Conservation (phyloP, 2,113 vertebrate species). For the Muscicapa adusta region DNA sequence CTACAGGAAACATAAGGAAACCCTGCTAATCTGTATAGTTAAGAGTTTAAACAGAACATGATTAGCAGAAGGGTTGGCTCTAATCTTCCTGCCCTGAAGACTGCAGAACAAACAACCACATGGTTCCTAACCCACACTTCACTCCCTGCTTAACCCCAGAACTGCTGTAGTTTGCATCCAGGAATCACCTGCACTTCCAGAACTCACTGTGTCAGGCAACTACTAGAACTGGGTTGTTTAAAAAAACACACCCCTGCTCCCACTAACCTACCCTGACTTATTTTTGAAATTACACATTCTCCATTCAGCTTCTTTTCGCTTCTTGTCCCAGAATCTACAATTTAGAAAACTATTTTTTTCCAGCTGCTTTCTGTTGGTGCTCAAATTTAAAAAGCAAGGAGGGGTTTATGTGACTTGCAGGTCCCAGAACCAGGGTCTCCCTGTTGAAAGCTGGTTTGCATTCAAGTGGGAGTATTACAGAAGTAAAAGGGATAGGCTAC, state of each 20-base stretch:
- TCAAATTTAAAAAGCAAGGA: neutral
- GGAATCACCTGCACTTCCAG: neutral
- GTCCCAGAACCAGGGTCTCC: neutral
- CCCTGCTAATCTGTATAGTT: neutral
- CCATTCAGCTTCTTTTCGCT: neutral
- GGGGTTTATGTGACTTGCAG: neutral
- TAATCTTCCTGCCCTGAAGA: neutral
- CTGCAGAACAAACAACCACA: neutral
- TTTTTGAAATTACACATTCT: neutral
- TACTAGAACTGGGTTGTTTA: neutral
- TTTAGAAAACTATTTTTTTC: neutral
- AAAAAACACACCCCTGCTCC: neutral
- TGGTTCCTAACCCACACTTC: neutral
- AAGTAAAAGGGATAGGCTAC: neutral
- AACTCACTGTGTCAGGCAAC: neutral
- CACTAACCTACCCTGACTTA: neutral
- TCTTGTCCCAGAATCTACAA: neutral
- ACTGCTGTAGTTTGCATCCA: neutral
- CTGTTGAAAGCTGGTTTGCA: neutral
- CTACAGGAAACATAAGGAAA: constrained; percentile 58
- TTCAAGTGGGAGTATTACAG: neutral
- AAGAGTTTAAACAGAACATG: neutral
- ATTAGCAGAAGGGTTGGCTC: neutral
- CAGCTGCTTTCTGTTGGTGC: neutral
- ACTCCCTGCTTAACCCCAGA: neutral